These are phyloP conservation scores for Microtus ochrogaster DNA, from an alignment of 2,113 vertebrate genomes.

Conservation along the genomic window DNA sequence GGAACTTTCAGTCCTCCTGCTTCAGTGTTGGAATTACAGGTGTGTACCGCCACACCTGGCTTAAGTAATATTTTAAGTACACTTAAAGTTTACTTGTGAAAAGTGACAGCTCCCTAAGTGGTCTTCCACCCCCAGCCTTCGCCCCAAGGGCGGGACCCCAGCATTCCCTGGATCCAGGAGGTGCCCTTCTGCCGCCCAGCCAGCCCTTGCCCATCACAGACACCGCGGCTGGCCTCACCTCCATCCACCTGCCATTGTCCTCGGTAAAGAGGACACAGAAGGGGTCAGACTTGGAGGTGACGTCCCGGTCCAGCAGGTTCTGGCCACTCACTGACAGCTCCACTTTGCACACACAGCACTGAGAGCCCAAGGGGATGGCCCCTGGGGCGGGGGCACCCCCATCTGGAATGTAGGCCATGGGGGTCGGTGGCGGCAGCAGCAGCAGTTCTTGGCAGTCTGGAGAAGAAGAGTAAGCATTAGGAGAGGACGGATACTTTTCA, in stretches of 20 bases:
- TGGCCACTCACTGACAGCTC: constrained; percentile 94
- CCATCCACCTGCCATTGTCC: constrained; percentile 94
- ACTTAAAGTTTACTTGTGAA: neutral
- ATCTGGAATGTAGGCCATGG: constrained; percentile 92
- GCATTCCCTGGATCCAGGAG: neutral
- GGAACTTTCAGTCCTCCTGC: neutral
- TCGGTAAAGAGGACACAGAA: constrained; percentile 98
- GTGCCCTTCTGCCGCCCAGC: no score
- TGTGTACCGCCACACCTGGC: neutral
- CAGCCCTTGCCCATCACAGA: neutral
- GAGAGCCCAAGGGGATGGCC: constrained; percentile 85
- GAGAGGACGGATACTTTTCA: neutral
- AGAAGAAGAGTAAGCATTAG: constrained; percentile 27
- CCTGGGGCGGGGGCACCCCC: constrained; percentile 75
- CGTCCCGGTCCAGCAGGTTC: constrained; percentile 96
- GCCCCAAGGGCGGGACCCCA: neutral
- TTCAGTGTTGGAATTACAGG: neutral
- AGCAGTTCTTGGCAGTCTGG: constrained; percentile 86
- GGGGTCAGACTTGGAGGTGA: constrained; percentile 98
- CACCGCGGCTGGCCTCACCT: constrained; percentile 88
- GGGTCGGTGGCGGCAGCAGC: constrained; percentile 49
- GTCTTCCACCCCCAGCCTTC: neutral
- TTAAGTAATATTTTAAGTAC: constrained; percentile 28
- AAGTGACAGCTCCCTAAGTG: neutral
- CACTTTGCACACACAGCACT: constrained; percentile 95